Evolutionary conservation across 2,113 vertebrate genomes (phyloP).

Genomic region (Sylvilagus bachmani): DNA sequence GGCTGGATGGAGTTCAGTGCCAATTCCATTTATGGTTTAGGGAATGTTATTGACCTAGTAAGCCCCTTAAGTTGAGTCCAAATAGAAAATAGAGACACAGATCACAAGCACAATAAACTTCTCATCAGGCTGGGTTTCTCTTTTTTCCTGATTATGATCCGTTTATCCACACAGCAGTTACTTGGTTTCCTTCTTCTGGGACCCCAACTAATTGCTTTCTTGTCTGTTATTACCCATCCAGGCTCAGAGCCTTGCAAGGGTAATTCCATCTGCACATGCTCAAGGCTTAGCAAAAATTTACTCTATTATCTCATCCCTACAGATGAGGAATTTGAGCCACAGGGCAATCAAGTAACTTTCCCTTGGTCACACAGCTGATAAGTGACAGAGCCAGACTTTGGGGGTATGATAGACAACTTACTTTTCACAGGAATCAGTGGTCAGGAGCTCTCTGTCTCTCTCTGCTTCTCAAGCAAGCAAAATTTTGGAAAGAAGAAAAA

Average conservation of each 20-base stretch:
- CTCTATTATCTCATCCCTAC: not conserved
- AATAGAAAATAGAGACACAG: not conserved
- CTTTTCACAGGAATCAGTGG: not conserved
- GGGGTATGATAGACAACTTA: not conserved
- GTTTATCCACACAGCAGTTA: not conserved
- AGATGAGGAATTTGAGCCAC: not conserved
- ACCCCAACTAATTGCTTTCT: not conserved
- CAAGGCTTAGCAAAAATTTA: not conserved
- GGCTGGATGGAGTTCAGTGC: not conserved
- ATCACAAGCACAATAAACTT: not conserved
- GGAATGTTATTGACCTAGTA: not conserved
- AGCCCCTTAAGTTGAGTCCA: not conserved
- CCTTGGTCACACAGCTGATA: not conserved
- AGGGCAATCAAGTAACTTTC: not conserved
- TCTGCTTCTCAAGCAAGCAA: no score
- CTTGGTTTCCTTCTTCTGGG: not conserved
- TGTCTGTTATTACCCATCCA: not conserved
- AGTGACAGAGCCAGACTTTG: not conserved
- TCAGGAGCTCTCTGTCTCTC: no score
- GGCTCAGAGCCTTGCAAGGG: not conserved
- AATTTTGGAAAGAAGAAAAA: no score
- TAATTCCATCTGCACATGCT: not conserved
- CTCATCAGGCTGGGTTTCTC: no score
- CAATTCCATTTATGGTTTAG: not conserved
- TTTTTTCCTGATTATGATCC: not conserved